phyloP scores from a whole-genome alignment of 2,113 vertebrate species.

The Perca flavescens region DNA sequence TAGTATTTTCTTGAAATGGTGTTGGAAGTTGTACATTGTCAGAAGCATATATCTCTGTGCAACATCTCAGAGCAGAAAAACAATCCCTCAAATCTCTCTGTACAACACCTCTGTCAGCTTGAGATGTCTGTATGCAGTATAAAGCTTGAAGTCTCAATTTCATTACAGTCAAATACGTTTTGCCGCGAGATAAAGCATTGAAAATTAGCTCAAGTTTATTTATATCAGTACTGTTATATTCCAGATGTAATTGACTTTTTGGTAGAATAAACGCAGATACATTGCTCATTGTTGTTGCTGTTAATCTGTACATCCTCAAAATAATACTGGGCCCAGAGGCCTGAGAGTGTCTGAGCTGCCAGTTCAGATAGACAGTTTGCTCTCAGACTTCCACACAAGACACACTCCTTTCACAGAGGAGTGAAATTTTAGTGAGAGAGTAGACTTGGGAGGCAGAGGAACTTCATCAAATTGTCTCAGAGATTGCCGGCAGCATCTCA shows the following conservation, averaged over 20 bases:
- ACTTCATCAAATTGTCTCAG: conserved; percentile 41
- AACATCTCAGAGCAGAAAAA: conserved; percentile 14
- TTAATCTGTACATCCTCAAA: conserved; percentile 26
- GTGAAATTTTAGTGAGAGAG: conserved; percentile 19
- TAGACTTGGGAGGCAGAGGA: conserved; percentile 21
- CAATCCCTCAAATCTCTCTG: conserved; percentile 13
- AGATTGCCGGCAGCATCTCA: conserved; percentile 36
- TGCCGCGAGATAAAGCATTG: conserved; percentile 6
- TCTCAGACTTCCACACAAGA: conserved; percentile 6
- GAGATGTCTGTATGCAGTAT: conserved; percentile 19
- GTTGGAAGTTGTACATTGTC: conserved; percentile 14
- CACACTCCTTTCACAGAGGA: conserved; percentile 7
- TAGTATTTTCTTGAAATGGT: conserved; percentile 22
- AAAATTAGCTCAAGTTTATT: conserved; percentile 28
- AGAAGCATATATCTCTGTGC: conserved; percentile 7
- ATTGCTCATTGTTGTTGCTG: conserved; percentile 31
- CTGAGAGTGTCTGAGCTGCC: conserved; percentile 1
- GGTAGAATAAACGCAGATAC: conserved; percentile 14
- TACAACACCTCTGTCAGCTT: conserved; percentile 24
- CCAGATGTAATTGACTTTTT: conserved; percentile 45
- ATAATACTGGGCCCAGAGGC: conserved; percentile 9
- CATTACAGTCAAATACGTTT: conserved; percentile 40
- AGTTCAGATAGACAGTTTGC: conserved; percentile 16
- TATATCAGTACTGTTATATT: conserved; percentile 17
- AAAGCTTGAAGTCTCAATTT: conserved; percentile 38